A percentile compares a stretch with the other conserved stretches of the same genome.
These are phyloP conservation scores for Mus spretus DNA, from an alignment of 2,797 vertebrate genomes.

Conservation along the genomic window DNA sequence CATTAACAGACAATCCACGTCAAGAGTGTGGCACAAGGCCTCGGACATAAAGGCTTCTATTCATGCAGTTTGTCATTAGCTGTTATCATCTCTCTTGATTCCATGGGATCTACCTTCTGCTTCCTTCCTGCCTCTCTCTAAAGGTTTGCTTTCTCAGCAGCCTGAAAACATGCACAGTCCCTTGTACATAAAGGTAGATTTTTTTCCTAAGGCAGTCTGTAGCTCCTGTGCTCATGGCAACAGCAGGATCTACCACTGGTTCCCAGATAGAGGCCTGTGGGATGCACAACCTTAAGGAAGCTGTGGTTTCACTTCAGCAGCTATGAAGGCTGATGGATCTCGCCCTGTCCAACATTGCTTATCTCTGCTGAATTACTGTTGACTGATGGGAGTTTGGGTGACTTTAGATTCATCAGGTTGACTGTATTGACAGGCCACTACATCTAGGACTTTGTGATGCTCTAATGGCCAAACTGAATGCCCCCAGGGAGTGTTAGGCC, in stretches of 20 bases:
- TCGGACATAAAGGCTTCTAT: background rate
- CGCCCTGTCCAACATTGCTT: background rate
- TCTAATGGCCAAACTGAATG: too few relatives aligned
- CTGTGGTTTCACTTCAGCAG: background rate
- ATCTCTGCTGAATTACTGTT: background rate
- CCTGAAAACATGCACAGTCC: background rate
- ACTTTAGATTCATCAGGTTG: background rate
- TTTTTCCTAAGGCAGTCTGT: background rate
- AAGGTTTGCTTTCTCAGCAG: background rate
- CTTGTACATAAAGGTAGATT: background rate
- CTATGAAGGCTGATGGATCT: background rate
- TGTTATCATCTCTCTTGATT: background rate
- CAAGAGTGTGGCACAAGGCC: background rate
- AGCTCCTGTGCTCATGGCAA: background rate
- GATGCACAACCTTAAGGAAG: conserved; percentile 2
- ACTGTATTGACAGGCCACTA: background rate
- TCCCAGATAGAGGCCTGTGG: background rate
- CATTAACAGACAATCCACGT: background rate
- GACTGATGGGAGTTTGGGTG: background rate
- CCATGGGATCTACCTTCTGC: background rate
- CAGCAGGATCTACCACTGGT: background rate
- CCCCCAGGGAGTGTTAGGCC: background rate
- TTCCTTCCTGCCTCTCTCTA: background rate
- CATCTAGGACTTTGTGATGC: background rate
- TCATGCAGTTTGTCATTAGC: background rate